These are phyloP conservation scores for Drosophila leontia DNA, from an alignment of 1,140 invertebrate species.

Conservation along the genomic window DNA sequence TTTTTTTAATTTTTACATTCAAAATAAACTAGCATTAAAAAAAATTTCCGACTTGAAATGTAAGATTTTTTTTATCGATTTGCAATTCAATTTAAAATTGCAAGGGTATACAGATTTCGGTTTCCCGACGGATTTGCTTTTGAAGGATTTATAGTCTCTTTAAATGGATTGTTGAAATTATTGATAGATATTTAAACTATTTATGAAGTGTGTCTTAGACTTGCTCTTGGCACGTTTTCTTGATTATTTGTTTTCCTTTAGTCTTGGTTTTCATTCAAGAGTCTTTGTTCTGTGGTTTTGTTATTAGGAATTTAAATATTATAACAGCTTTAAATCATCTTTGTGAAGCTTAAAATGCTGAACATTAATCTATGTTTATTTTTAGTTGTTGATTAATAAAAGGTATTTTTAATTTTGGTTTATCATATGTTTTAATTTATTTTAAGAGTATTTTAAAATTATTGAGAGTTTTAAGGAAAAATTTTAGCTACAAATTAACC, in stretches of 20 bases:
- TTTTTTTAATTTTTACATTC: no score
- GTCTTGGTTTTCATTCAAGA: background rate
- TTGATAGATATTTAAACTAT: background rate
- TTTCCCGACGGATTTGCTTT: background rate
- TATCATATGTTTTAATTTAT: no score
- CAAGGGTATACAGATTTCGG: background rate
- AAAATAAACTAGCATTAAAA: no score
- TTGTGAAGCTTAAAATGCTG: no score
- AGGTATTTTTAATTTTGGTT: no score
- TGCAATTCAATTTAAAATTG: background rate
- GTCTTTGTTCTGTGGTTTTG: background rate
- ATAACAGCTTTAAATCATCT: no score
- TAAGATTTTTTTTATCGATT: background rate
- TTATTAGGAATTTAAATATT: background rate
- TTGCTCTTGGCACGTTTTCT: background rate
- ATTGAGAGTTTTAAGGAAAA: no score
- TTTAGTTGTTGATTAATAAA: no score
- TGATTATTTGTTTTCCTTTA: background rate
- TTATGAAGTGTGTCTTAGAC: background rate
- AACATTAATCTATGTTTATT: no score
- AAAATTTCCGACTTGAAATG: no score
- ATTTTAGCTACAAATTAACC: no score
- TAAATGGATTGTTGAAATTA: background rate
- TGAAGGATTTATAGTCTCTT: slow-evolving; percentile 3
- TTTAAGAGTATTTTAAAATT: no score